Evolutionary conservation across 2,888 invertebrate genomes (phyloP), one percentile per base, ranked within the genome.

Genomic region (Pyrochroa serraticornis): DNA sequence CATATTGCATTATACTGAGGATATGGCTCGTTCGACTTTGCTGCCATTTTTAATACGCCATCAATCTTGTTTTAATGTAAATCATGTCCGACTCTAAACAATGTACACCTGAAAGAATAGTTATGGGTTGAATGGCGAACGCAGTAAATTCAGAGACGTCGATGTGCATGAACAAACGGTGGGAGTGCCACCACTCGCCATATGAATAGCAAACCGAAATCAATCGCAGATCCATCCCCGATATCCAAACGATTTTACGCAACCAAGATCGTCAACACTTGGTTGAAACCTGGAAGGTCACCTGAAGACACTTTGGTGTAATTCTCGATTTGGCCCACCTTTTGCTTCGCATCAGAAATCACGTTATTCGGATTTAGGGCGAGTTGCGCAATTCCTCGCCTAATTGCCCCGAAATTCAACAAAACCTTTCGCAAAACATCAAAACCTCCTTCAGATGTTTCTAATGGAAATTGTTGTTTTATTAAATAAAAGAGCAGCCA

Each of bases 11-110:
- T 45, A 37, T 53, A 52, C 38, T 37, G 37, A 2, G 22, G 22
- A 5, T 22, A 22, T 22, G 22, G 44, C 45, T 45, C 14, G 38
- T 33, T 9, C 44, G 36, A 22, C 7, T 37, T 37, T 42, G 39
- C 53, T 34, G 22, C 22, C 22, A 3, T 49, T 54, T 54, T 59
- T 46, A 54, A 49, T 54, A 41, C 50, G 37, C 47, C 58, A 58
- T 58, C 43, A 52, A 52, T 58, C 58, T 58, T 52, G 52, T 58
- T 58, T 58, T 49, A 43, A 51, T 57, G 51, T 45, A 57, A 57
- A 57, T 51, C 57, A 57, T 50, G 50, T 51, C 57, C 57, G 14
- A 47, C 43, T 58, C 43, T 52, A 58, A 47, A 47, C 52, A 52
- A 58, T 52, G 56, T 45, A 54, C 55, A 56, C 49, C 55, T 56